These are phyloP conservation scores for Scaeva pyrastri DNA, from an alignment of 2,888 invertebrate genomes.

Conservation along the genomic window DNA sequence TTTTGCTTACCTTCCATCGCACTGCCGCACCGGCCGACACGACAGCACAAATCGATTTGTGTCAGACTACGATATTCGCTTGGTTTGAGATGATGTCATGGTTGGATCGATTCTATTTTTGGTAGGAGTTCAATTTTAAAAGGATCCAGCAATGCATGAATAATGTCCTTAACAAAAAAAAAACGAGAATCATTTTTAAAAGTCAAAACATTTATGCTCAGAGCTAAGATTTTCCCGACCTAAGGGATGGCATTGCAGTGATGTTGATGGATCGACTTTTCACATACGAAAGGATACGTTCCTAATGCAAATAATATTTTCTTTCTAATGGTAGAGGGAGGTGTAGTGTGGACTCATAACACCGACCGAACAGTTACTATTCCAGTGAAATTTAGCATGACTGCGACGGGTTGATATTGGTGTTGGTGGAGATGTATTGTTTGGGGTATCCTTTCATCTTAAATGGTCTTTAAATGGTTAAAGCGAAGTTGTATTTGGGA, in stretches of 20 bases:
- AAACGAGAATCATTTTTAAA: neutral
- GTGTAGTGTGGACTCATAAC: no score
- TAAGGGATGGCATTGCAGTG: neutral
- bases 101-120: constrained; percentile 19
- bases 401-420: no score
- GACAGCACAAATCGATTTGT: constrained; percentile 39
- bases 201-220: neutral
- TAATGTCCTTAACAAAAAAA: neutral
- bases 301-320: neutral
- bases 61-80: constrained; percentile 41
- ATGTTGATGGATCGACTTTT: neutral
- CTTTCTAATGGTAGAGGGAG: neutral
- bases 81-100: constrained; percentile 38
- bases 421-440: no score
- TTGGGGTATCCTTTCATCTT: no score
- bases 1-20: neutral
- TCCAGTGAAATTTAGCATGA: no score
- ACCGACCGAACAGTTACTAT: no score
- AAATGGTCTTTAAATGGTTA: no score
- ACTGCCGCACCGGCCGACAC: neutral
- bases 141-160: neutral
- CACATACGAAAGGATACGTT: neutral
- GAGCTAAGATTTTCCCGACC: neutral
- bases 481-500: no score
- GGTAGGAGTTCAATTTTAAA: constrained; percentile 6